phyloP scores from a whole-genome alignment of 2,797 vertebrate species.

The Nannoperca australis region DNA sequence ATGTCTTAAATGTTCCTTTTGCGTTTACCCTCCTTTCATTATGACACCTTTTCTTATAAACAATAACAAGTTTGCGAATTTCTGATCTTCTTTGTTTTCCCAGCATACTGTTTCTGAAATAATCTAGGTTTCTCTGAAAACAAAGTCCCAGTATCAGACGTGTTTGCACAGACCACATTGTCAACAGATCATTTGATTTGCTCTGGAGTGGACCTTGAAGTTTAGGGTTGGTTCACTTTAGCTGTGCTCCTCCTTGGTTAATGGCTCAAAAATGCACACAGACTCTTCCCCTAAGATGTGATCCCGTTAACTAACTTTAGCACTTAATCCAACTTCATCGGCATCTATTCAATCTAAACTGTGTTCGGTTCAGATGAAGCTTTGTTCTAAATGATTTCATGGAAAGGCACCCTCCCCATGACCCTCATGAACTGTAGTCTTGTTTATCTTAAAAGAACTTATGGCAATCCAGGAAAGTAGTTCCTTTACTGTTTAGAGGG shows the following conservation, averaged over 20 bases:
- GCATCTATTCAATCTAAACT: not conserved
- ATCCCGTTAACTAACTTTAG: conserved; percentile 20
- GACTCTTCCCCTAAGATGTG: not conserved
- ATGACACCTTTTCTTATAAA: not conserved
- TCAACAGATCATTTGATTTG: conserved; percentile 57
- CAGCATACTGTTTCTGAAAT: not conserved
- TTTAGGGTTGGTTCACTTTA: conserved; percentile 30
- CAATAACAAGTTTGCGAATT: not conserved
- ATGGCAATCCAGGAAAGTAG: not conserved
- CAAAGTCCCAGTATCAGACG: conserved; percentile 27
- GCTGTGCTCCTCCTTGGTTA: conserved; percentile 40
- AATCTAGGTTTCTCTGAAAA: conserved; percentile 10
- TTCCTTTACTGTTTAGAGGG: not conserved
- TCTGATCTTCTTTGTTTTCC: conserved; percentile 12
- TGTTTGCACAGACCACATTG: conserved; percentile 50
- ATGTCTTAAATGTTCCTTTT: not conserved
- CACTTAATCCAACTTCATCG: conserved; percentile 7
- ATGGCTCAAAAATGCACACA: conserved; percentile 55
- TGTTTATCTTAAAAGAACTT: not conserved
- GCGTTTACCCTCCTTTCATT: not conserved
- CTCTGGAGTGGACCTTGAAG: conserved; percentile 56
- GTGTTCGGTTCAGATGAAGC: not conserved
- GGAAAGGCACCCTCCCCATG: not conserved
- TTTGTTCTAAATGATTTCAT: not conserved
- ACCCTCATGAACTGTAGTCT: not conserved